Base-by-base conservation (phyloP, 2,888 invertebrate species). In the Barypeithes pellucidus region DNA sequence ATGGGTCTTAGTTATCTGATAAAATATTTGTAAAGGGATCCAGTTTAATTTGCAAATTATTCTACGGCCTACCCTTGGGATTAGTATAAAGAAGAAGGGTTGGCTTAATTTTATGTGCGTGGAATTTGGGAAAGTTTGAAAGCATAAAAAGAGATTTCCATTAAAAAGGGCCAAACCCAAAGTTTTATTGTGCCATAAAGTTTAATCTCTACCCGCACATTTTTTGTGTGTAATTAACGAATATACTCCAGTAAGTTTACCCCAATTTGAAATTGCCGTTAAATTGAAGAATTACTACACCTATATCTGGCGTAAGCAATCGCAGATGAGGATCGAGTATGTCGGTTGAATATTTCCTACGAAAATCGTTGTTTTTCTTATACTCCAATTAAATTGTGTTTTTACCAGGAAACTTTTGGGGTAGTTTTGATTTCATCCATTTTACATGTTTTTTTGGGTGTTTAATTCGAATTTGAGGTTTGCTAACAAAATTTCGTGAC, bases 21-120 rank as follows among this genome's bases (percentile, higher is more conserved):
- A 59, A 70, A 65, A 71, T 71, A 71, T 65, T 59, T 65, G 65
- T 65, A 54, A 45, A 59, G 65, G 65, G 63, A 63, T 63, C 59
- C 65, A 12, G 60, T 68, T 60, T 65, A 65, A 71, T 71, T 65
- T 71, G 65, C 59, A 71, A 71, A 71, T 70, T 57, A 63, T 71
- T 65, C 59, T 39, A 57, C 65, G 65, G 59, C 18, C 33, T 47
- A 54, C 18, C 29, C 63, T n/a, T 16, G 69, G 68, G 61, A 61
- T 68, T 45, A 54, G 29, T 57, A 16, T 16, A 65, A 65, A 45
- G 69, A 71, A 71, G 39, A 41, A 71, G 71, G 71, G 71, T 59
- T 39, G 57, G 59, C 29, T 71, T 45, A 65, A 65, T 65, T 57
- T 71, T 59, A 47, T 59, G 61, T 68, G 45, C 43, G 59, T 20